Base-by-base conservation (phyloP, 2,113 vertebrate species). In the Synchiropus splendidus region DNA sequence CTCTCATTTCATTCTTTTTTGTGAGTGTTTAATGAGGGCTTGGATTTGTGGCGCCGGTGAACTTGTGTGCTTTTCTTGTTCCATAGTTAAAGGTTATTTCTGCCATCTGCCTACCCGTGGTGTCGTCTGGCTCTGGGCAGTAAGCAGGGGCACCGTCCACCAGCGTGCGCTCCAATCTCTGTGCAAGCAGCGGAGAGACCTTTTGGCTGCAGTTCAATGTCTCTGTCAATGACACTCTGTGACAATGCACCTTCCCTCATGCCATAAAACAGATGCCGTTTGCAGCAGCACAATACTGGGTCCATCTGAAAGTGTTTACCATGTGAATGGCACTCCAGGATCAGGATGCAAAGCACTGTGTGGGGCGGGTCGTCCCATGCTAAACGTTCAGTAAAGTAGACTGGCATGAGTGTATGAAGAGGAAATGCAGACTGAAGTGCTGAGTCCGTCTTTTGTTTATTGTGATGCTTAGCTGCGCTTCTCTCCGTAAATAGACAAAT, bases 221-320 rank as follows among this genome's bases (percentile, higher is more conserved):
- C 54, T 68, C 76, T 72, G 78, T 86, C 82, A 83, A 58, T 57
- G 54, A 61, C 37, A 30, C 59, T 64, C 9, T 35, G 68, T 77
- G 66, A 83, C 82, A 83, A 84, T 78, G 67, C 79, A 74, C 21
- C 73, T 82, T 84, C 80, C 70, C 78, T 74, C 72, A 51, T 83
- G 58, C 79, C 34, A 16, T 83, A 81, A 85, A 84, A 78, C 79
- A 84, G 80, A 86, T 73, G 73, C 81, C 83, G 70, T 77, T 70
- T 70, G 40, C 30, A 31, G 53, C 51, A 31, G 51, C 69, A 81
- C 83, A 86, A 75, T 79, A 15, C 64, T 21, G 57, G 63, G 50
- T 58, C 77, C 58, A 64, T 80, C 78, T 54, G 61, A 72, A 76
- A 63, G 68, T 77, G 70, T 82, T 81, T 81, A 81, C 70, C 78